A percentile compares a stretch with the other conserved stretches of the same genome.
phyloP scores from a whole-genome alignment of 2,113 vertebrate species.

The Callipepla squamata region DNA sequence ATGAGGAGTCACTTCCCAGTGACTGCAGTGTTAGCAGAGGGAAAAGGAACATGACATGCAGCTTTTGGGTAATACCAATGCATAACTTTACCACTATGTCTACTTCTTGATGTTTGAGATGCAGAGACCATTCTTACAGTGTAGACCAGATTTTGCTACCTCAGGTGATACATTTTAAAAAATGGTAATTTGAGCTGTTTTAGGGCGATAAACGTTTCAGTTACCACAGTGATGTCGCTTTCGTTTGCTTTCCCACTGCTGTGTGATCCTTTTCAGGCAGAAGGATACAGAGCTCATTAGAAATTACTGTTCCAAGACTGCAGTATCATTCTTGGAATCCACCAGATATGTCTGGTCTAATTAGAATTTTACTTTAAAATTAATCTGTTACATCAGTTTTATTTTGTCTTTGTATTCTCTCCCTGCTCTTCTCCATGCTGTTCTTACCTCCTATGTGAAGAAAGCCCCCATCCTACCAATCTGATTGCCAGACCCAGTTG shows the following conservation, averaged over 20 bases:
- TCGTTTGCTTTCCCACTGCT: not conserved
- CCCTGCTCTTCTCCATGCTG: not conserved
- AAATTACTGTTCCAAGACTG: not conserved
- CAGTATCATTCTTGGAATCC: not conserved
- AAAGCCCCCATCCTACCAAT: constrained; percentile 71
- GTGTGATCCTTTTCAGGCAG: not conserved
- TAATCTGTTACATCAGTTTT: not conserved
- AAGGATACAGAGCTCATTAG: not conserved
- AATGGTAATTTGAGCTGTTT: not conserved
- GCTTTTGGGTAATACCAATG: not conserved
- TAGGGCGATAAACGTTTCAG: not conserved
- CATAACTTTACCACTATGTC: not conserved
- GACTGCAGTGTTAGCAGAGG: not conserved
- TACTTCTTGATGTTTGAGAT: not conserved
- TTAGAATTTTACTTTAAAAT: not conserved
- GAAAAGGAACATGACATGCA: rapidly evolving
- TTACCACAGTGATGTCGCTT: not conserved
- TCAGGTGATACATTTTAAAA: not conserved
- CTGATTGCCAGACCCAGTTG: constrained; percentile 46
- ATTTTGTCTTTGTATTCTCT: not conserved
- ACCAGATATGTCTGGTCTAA: not conserved
- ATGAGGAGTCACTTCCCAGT: not conserved
- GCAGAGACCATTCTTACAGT: not conserved
- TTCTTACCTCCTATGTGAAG: not conserved
- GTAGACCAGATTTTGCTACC: not conserved